Conservation (phyloP, 2,113 vertebrate species). For the Hystrix cristata region DNA sequence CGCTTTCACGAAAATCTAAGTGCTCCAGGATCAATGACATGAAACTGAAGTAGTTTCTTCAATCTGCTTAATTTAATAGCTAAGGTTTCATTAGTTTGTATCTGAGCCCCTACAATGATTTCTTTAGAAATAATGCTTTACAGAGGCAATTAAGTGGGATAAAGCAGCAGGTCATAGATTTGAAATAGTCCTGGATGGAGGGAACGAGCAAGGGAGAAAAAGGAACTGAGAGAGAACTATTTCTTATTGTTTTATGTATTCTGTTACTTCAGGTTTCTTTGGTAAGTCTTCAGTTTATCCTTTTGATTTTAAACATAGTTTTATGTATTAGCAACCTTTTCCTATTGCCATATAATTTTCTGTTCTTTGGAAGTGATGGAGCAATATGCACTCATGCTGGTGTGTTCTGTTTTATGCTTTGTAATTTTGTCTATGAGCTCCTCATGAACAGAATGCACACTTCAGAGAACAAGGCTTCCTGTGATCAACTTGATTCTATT, state of each 20-base stretch:
- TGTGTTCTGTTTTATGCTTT: background rate
- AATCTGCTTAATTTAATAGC: background rate
- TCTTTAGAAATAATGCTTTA: background rate
- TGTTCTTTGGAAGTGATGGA: background rate
- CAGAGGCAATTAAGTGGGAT: background rate
- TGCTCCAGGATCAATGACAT: background rate
- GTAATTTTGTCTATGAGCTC: background rate
- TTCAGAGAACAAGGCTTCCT: background rate
- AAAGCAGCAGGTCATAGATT: background rate
- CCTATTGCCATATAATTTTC: background rate
- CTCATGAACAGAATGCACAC: background rate
- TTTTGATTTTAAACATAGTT: constrained; percentile 11
- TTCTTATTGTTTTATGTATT: background rate
- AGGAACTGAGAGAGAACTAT: background rate
- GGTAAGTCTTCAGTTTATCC: background rate
- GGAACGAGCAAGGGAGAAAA: background rate
- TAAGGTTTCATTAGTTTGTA: no score
- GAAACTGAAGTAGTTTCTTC: background rate
- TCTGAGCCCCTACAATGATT: no score
- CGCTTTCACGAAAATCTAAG: background rate
- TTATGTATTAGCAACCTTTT: constrained; percentile 23
- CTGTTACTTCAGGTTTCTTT: background rate
- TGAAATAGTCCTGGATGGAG: background rate
- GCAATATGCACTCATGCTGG: background rate
- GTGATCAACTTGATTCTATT: background rate